A percentile compares a stretch with the other conserved stretches of the same genome.
Evolutionary conservation across 2,113 vertebrate genomes (phyloP).

Genomic region (Protobothrops mucrosquamatus): DNA sequence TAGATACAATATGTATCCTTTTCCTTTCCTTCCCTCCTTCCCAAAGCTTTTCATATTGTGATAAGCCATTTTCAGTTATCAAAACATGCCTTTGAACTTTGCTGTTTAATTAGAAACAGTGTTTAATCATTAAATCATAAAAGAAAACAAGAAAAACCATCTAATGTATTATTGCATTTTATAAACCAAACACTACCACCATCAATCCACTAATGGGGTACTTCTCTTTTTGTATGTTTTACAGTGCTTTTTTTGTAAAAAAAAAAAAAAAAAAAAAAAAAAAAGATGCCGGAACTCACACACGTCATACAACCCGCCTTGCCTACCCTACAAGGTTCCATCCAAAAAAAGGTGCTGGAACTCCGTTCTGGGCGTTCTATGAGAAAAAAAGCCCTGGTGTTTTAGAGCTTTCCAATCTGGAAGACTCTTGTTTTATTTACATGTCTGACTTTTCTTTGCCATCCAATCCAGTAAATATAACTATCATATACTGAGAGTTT

Average conservation of each 20-base stretch:
- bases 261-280: too few relatives aligned
- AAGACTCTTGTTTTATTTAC: not conserved
- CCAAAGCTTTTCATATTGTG: not conserved
- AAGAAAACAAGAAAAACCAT: slow-evolving; percentile 18
- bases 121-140: slow-evolving; percentile 60
- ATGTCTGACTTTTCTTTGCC: not conserved
- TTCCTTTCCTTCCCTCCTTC: not conserved
- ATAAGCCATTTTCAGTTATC: slow-evolving; percentile 21
- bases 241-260: too few relatives aligned
- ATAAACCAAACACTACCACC: not conserved
- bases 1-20: not conserved
- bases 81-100: slow-evolving; percentile 55
- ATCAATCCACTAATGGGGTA: not conserved
- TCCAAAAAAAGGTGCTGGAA: too few relatives aligned
- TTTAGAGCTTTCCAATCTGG: not conserved
- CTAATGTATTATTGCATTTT: not conserved
- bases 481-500: not conserved
- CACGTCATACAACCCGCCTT: too few relatives aligned
- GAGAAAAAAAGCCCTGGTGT: too few relatives aligned
- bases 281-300: too few relatives aligned
- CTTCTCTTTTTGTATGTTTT: not conserved
- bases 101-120: slow-evolving; percentile 42
- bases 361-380: too few relatives aligned
- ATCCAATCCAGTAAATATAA: not conserved
- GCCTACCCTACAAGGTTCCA: too few relatives aligned